A percentile compares a stretch with the other conserved stretches of the same genome.
Evolutionary conservation across 2,113 vertebrate genomes (phyloP).

Genomic region (Anhinga rufa): DNA sequence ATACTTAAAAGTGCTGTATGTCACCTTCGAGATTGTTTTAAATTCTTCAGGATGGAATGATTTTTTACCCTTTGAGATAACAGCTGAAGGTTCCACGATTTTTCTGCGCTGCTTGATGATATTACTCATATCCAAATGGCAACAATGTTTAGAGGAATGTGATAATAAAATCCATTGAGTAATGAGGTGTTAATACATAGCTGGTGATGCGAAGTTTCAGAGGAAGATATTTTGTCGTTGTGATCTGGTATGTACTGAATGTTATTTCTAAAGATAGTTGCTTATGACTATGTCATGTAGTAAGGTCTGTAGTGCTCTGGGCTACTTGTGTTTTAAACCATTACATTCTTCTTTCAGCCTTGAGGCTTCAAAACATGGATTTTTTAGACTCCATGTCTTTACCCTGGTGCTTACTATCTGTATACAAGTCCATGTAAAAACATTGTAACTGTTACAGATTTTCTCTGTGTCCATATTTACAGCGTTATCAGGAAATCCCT

Average conservation of each 20-base stretch:
- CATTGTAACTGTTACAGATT: not conserved
- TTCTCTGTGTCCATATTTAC: not conserved
- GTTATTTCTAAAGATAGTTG: not conserved
- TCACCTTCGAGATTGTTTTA: not conserved
- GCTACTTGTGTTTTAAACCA: not conserved
- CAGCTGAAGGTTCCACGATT: not conserved
- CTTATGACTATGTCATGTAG: not conserved
- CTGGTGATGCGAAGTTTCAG: not conserved
- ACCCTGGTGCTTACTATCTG: not conserved
- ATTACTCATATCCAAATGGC: constrained; percentile 8
- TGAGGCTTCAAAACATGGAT: not conserved
- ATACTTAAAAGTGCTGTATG: not conserved
- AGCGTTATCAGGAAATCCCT: not conserved
- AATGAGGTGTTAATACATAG: not conserved
- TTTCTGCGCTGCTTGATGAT: not conserved
- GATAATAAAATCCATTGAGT: not conserved
- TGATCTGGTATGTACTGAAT: not conserved
- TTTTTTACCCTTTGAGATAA: not conserved
- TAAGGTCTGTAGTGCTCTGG: not conserved
- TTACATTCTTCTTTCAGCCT: not conserved
- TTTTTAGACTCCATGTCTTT: not conserved
- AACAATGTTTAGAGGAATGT: not conserved
- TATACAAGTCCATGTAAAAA: not conserved
- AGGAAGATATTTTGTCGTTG: not conserved
- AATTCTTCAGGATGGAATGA: not conserved